Evolutionary conservation across 2,113 vertebrate species (phyloP).

Genomic region (Gymnocephalus cernua): DNA sequence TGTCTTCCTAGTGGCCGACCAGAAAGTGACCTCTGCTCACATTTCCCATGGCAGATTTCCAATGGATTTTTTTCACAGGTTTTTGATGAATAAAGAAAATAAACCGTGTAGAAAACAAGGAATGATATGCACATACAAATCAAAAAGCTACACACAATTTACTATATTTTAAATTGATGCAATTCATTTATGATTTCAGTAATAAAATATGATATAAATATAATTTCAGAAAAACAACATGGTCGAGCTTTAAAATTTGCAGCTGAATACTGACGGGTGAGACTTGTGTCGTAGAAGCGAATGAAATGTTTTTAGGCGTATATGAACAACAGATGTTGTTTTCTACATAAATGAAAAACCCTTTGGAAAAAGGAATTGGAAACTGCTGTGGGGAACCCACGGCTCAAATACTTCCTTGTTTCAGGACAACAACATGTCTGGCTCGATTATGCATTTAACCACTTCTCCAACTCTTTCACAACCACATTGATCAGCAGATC

Average conservation of each 20-base stretch:
- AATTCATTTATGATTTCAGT: neutral
- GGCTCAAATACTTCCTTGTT: neutral
- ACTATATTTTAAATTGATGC: neutral
- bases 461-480: slow-evolving; percentile 18
- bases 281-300: neutral
- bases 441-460: neutral
- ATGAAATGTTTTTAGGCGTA: neutral
- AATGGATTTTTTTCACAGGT: neutral
- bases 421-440: neutral
- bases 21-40: neutral
- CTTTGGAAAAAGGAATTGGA: neutral
- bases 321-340: neutral
- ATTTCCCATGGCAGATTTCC: neutral
- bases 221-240: neutral
- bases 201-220: neutral
- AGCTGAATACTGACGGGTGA: neutral
- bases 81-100: neutral
- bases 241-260: neutral
- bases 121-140: neutral
- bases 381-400: neutral
- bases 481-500: neutral
- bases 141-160: neutral
- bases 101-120: neutral
- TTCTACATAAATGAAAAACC: neutral
- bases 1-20: neutral